Evolutionary conservation across 1,140 invertebrate genomes (phyloP), one percentile per base, ranked within the genome.

Genomic region (Drosophila subpulchrella): DNA sequence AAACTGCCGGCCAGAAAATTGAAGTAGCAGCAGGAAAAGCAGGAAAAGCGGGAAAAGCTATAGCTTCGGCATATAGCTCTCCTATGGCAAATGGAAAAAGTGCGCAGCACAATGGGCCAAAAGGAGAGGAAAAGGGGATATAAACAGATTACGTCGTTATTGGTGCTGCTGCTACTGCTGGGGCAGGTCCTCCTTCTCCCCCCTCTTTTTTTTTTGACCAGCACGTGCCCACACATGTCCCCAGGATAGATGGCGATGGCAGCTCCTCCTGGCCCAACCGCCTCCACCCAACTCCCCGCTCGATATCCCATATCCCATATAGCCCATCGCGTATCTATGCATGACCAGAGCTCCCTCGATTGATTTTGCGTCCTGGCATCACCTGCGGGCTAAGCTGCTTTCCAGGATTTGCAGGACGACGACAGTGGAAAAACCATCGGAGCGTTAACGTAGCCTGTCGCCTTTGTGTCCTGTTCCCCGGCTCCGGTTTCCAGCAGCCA

Each of bases 111-210:
- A 88, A 88, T 89, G 61, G 72, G 48, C 71, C 48, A 72, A 89
- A 82, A 79, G 60, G 63, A 78, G 61, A 70, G 61, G 66, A 80
- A 79, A 84, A 83, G 79, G 81, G 84, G 84, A 88, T 88, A 88
- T 89, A 88, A 88, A 88, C 84, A 88, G 85, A 88, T 88, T 88
- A 88, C 83, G 83, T 88, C 84, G 83, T 88, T 88, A 88, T 88
- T 88, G 83, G 79, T 86, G 79, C 80, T 89, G 79, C 80, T 89
- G 60, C 71, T 74, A 6, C 34, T 74, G 57, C 62, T 54, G 41
- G 47, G 15, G 20, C 61, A 50, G 30, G 41, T 24, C 20, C 54
- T 20, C 60, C 38, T 30, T 10, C 61, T 56, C 15, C 10, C n/a
- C 0, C 20, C 20, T 1, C n/a, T 30, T 30, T 39, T 41, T 67